phyloP scores from a whole-genome alignment of 2,888 invertebrate species.

The Luperina testacea region DNA sequence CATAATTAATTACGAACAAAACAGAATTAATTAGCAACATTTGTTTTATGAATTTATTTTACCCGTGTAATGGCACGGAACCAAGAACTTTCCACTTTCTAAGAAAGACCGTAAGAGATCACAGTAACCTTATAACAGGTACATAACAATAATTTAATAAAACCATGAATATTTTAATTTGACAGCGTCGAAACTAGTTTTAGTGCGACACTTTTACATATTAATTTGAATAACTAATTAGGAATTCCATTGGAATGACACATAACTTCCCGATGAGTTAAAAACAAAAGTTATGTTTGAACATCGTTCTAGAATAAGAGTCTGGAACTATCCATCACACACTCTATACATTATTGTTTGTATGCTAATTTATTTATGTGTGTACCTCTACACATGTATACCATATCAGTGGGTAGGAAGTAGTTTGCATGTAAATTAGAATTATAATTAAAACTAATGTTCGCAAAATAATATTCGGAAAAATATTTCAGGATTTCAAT shows the following conservation, averaged over 20 bases:
- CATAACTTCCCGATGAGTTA: constrained; percentile 13
- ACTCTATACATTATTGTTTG: background rate
- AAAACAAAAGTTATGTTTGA: constrained; percentile 1
- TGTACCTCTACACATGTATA: background rate
- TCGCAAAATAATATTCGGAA: background rate
- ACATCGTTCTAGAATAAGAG: background rate
- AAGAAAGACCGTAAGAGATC: constrained; percentile 54
- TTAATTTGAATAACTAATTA: constrained; percentile 43
- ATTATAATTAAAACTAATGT: background rate
- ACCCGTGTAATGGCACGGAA: constrained; percentile 4
- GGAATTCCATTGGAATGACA: constrained; percentile 30
- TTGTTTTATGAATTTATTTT: constrained; percentile 27
- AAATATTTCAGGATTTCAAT: constrained; percentile 17
- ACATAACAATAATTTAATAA: constrained; percentile 41
- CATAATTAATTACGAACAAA: constrained; percentile 23
- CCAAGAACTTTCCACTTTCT: constrained; percentile 72
- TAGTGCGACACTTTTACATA: constrained; percentile 49
- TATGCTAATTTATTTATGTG: constrained; percentile 8
- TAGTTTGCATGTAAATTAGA: background rate
- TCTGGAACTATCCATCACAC: background rate
- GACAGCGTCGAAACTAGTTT: constrained; percentile 68
- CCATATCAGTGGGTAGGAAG: background rate
- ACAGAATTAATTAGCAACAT: constrained; percentile 18
- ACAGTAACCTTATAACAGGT: constrained; percentile 42
- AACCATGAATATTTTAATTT: constrained; percentile 71